phyloP scores from a whole-genome alignment of 2,113 vertebrate species.

The Emydura subglobosa region DNA sequence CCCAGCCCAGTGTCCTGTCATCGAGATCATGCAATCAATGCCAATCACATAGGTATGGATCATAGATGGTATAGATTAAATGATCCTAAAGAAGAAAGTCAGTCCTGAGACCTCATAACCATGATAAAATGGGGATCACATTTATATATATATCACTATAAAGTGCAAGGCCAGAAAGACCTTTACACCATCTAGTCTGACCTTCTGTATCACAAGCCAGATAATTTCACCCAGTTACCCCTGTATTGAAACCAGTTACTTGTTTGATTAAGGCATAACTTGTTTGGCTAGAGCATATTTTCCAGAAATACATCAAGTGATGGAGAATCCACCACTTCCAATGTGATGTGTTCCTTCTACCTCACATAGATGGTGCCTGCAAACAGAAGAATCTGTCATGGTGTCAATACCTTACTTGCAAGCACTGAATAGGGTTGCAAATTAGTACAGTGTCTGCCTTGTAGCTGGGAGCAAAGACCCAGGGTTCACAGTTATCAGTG shows the following conservation, averaged over 20 bases:
- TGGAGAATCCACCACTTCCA: background rate
- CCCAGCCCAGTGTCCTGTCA: background rate
- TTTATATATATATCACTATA: background rate
- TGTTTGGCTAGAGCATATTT: background rate
- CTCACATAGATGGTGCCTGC: background rate
- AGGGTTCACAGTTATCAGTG: background rate
- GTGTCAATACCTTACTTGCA: background rate
- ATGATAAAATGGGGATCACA: conserved; percentile 14
- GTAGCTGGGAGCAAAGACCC: conserved; percentile 18
- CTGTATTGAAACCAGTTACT: background rate
- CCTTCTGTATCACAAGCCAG: background rate
- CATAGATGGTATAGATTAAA: conserved; percentile 6
- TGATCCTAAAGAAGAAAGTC: conserved; percentile 1
- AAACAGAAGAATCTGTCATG: background rate
- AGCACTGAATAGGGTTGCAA: background rate
- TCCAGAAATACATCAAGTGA: background rate
- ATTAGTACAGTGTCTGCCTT: background rate
- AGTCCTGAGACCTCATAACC: background rate
- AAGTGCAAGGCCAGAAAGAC: background rate
- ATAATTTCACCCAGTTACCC: background rate
- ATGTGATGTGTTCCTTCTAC: background rate
- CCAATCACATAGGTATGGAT: background rate
- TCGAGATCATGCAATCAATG: background rate
- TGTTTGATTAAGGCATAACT: background rate
- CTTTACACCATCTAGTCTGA: background rate